A percentile compares a stretch with the other conserved stretches of the same genome.
Evolutionary conservation across 2,888 invertebrate genomes (phyloP).

Genomic region (Reticulitermes lucifugus): DNA sequence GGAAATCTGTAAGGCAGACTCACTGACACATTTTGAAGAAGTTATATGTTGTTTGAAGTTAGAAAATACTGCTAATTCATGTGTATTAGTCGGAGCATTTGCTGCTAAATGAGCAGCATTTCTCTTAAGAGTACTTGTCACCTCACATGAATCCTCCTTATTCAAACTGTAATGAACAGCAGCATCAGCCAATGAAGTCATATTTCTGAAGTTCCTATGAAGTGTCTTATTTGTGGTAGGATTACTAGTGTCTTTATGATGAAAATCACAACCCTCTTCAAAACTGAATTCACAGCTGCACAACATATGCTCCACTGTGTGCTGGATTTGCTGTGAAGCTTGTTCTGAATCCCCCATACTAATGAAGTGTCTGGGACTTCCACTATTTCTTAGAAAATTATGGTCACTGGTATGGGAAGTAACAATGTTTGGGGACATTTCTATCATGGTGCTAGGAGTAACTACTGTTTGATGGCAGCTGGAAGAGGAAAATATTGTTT

Average conservation of each 20-base stretch:
- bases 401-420: neutral
- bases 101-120: neutral
- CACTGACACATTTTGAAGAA: neutral
- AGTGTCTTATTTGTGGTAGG: neutral
- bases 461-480: neutral
- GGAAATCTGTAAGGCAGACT: neutral
- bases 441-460: neutral
- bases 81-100: neutral
- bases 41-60: neutral
- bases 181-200: neutral
- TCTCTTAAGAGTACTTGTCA: neutral
- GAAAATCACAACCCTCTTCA: neutral
- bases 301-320: neutral
- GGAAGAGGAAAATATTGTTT: neutral
- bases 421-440: constrained; percentile 3
- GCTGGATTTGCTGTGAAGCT: neutral
- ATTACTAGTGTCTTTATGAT: neutral
- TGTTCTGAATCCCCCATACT: neutral
- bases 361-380: neutral
- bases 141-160: neutral
- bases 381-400: neutral
- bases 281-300: neutral
- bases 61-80: neutral
- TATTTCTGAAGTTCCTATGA: neutral
- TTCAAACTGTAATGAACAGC: neutral